Conservation (phyloP, 2,113 vertebrate genomes). For the Phrynocephalus versicolor region DNA sequence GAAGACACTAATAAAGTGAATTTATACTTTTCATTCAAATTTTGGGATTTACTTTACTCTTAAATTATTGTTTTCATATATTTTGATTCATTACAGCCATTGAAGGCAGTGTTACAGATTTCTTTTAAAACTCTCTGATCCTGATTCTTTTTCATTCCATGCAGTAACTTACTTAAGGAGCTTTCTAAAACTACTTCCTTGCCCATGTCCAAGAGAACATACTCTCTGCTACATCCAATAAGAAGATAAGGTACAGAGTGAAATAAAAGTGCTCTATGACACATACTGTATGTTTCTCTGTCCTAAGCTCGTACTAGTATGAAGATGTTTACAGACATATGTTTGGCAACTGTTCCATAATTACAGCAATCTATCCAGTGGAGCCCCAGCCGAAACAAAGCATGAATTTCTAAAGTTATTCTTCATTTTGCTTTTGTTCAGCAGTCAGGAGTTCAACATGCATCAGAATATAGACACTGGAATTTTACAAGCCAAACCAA, state of each 20-base stretch:
- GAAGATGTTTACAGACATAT: background rate
- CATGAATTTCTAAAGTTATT: background rate
- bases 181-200: background rate
- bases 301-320: background rate
- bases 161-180: accelerated
- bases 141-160: background rate
- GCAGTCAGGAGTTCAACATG: background rate
- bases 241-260: background rate
- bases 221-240: background rate
- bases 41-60: background rate
- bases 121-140: background rate
- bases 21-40: background rate
- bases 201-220: background rate
- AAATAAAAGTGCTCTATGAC: background rate
- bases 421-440: background rate
- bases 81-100: accelerated
- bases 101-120: background rate
- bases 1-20: background rate
- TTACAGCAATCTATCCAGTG: background rate
- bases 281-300: background rate
- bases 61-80: background rate
- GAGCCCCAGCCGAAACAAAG: background rate
- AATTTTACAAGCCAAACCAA: background rate
- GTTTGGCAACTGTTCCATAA: background rate
- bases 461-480: background rate